These are phyloP conservation scores for Hartigia nigra DNA, from an alignment of 2,888 invertebrate genomes.

Conservation along the genomic window DNA sequence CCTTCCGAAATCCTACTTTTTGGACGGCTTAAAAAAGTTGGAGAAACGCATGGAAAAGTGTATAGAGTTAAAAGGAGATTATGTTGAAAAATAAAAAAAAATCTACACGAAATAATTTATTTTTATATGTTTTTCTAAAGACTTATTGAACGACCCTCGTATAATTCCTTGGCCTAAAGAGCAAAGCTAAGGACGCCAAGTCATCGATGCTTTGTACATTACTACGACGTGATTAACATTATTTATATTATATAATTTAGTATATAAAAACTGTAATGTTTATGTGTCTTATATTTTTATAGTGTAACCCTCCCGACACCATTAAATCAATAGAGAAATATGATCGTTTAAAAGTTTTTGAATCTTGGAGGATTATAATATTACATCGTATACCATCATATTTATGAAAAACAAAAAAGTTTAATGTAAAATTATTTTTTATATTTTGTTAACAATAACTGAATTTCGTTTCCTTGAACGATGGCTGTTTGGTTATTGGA, in stretches of 20 bases:
- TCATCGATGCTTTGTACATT: neutral
- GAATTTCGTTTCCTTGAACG: neutral
- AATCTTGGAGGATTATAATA: neutral
- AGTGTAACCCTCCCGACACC: neutral
- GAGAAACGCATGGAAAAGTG: neutral
- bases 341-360: neutral
- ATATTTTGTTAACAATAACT: neutral
- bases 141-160: too few relatives aligned
- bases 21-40: neutral
- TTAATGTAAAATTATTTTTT: neutral
- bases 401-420: too few relatives aligned
- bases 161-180: slow-evolving; percentile 14
- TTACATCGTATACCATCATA: neutral
- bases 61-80: too few relatives aligned
- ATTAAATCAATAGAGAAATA: slow-evolving; percentile 1
- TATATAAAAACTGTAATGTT: slow-evolving; percentile 4
- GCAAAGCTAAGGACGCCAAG: neutral
- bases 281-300: slow-evolving; percentile 11
- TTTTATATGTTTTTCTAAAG: neutral
- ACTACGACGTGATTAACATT: neutral
- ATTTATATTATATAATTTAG: neutral
- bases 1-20: neutral
- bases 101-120: neutral
- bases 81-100: neutral
- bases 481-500: neutral